Base-by-base conservation (phyloP, 2,113 vertebrate species). In the Phrynocephalus versicolor region DNA sequence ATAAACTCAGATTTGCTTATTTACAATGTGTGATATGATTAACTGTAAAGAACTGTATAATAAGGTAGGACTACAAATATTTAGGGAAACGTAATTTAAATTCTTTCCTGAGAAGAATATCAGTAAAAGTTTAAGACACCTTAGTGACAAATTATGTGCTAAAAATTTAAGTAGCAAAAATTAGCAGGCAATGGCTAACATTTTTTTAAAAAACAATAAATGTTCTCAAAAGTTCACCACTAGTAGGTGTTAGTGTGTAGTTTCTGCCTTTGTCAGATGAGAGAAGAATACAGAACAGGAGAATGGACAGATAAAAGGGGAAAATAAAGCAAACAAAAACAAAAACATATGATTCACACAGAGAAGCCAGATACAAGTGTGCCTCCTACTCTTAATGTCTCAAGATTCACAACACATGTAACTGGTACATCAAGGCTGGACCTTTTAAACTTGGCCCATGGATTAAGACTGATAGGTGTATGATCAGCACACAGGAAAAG, bases 1-100 rank as follows among this genome's bases (percentile, higher is more conserved):
- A 14, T 2, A 65, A 65, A 80, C 2, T 2, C 27, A 45, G 35
- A 65, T 80, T 65, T 80, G 14, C 35, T 88, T 93, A 90, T 93
- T 87, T 93, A 94, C 81, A 92, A 89, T 74, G 69, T 85, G 88
- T 88, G 71, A 87, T 87, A 83, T 92, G 92, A 81, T 81, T 89
- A 79, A 14, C 1, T 80, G 85, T 85, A 92, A 85, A 89, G 57
- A 33, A 86, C 27, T 57, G 57, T 58, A 55, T 35, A 58, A 79
- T 23, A n/a, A n/a, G n/a, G 85, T 85, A 89, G 62, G 62, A 69
- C 84, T 58, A 70, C n/a, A 75, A 83, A 71, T 65, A 86, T 82
- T 90, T 89, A 82, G 0, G 84, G 92, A 37, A 90, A 91, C 67
- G 84, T 87, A 35, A 23, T 89, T 70, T 91, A 89, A 91, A 89